Base-by-base conservation (phyloP, 1,140 invertebrate species). In the Popillia japonica region DNA sequence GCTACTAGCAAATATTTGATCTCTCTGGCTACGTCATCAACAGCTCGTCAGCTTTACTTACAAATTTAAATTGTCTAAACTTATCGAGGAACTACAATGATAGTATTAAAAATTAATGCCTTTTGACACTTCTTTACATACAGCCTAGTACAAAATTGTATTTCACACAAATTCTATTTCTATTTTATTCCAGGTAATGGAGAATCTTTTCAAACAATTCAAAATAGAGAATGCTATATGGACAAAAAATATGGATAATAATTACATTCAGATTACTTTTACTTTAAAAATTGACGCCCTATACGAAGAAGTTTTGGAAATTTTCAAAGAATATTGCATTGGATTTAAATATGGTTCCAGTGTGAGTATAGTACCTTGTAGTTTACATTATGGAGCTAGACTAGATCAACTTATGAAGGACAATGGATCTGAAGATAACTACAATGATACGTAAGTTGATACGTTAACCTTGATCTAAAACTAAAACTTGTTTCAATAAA, bases 301-400 rank as follows among this genome's bases (percentile, higher is more conserved):
- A 41, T 88, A 87, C 75, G 88, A 89, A 79, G 85, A 86, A 48
- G 80, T 87, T 20, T 79, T 88, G n/a, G 84, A 84, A 68, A 83
- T 86, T 11, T 78, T 89, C 7, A 83, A 83, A 34, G 83, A 85
- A 10, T 84, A 86, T 27, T 85, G 85, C 6, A 85, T 89, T 23
- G 88, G 87, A 6, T 80, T 80, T 23, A 77, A 82, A 23, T 78
- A 83, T 40, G 81, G 85, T 42, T 88, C 87, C 0, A 82, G 85
- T 20, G 84, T 89, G 8, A 86, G 86, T 79, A 84, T 89, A 23
- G 78, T 89, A 10, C 87, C 87, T 17, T 88, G 88, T 77, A 84
- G 83, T 20, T 83, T 89, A 10, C 86, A 87, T 75, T 88, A 87
- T 80, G 76, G 83, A 48, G 78, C 78, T n/a, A 77, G 76, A 59